Evolutionary conservation across 2,888 invertebrate species (phyloP).

Genomic region (Autographa gamma): DNA sequence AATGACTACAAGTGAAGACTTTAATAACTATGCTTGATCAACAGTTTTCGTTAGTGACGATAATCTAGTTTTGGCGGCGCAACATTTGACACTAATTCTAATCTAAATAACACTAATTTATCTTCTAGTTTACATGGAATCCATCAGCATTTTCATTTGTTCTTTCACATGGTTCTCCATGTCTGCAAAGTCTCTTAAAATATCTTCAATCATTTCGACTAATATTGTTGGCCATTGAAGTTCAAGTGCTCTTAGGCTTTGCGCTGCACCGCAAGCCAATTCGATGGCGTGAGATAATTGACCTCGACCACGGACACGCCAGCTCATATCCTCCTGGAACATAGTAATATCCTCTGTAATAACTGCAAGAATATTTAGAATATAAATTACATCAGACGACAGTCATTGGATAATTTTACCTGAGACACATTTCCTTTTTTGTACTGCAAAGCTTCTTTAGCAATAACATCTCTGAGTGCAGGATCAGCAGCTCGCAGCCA

Average conservation of each 20-base stretch:
- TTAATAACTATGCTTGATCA: conserved; percentile 5
- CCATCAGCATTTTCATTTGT: conserved; percentile 88
- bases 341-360: conserved; percentile 12
- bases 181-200: conserved; percentile 94
- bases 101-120: conserved; percentile 28
- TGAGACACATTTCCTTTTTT: conserved; percentile 89
- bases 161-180: conserved; percentile 94
- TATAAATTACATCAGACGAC: no score
- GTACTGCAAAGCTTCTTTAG: conserved; percentile 96
- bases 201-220: conserved; percentile 93
- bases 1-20: conserved; percentile 12
- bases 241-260: conserved; percentile 93
- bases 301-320: conserved; percentile 93
- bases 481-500: conserved; percentile 93
- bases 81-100: conserved; percentile 53
- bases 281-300: conserved; percentile 92
- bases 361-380: neutral
- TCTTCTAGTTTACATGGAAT: conserved; percentile 67
- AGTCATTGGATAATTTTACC: conserved; percentile 62
- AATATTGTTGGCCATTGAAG: conserved; percentile 94
- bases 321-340: conserved; percentile 91
- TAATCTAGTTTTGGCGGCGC: conserved; percentile 51
- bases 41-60: neutral
- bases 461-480: conserved; percentile 93
- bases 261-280: conserved; percentile 93